Base-by-base conservation (phyloP, 2,113 vertebrate species). In the Cynopterus brachyotis region DNA sequence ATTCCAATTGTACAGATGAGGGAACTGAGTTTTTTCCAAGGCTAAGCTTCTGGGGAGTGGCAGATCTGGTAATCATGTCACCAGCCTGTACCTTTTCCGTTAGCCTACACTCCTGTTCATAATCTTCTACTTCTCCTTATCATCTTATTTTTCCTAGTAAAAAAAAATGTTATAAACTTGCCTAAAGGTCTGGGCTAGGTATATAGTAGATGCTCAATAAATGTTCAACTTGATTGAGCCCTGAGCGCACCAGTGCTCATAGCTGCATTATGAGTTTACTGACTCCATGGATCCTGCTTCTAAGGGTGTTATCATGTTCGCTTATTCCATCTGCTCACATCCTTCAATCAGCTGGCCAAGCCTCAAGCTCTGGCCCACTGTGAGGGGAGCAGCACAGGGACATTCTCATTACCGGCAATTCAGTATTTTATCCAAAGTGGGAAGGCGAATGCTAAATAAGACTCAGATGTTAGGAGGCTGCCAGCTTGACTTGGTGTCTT, bases 401-500 rank as follows among this genome's bases (percentile, higher is more conserved):
- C 50, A 50, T 89, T 42, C 28, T 83, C 47, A 11, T 35, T 37
- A 30, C 13, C 47, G 4, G 50, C 69, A 79, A 76, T 35, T 83
- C 57, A 59, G 32, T 40, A 20, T 78, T 85, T 82, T 37, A 20
- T 28, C 35, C n/a, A 2, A 47, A 47, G 64, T 15, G 8, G 94
- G 64, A 47, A 45, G 47, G 67, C 32, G 24, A 37, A 37, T 1
- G n/a, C 42, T 59, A 16, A 87, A 12, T 53, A 16, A 87, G 16
- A 26, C 92, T 83, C 40, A 45, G 67, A 69, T 20, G n/a, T 24
- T 17, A 50, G 45, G 82, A 53, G 6, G 79, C 69, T 35, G 81
- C 85, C 81, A 89, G 94, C 37, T 81, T 76, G 40, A 67, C 67
- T 95, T 0, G n/a, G 24, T 88, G 28, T 93, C 92, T 83, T 96